These are phyloP conservation scores for Lysandra bellargus DNA, from an alignment of 2,888 invertebrate species.

Conservation along the genomic window DNA sequence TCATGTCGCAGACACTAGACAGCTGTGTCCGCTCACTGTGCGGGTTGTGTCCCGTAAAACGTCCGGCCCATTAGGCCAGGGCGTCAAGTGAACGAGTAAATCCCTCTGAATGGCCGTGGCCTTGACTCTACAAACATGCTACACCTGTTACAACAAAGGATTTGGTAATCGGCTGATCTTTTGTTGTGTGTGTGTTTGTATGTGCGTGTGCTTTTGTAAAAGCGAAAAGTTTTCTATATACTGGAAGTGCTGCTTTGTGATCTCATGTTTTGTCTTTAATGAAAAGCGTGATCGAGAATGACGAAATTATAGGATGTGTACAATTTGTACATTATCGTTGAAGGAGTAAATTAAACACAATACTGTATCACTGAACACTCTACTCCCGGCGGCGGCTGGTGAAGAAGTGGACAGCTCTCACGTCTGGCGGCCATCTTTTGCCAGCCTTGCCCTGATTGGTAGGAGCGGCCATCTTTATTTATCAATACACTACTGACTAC, in stretches of 20 bases:
- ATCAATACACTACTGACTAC: no score
- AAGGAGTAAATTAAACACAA: no score
- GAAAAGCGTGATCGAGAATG: no score
- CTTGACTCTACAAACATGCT: constrained; percentile 9
- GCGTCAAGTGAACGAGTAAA: constrained; percentile 1
- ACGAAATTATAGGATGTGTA: no score
- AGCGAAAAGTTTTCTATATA: neutral
- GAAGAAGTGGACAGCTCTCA: no score
- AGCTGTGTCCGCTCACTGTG: neutral
- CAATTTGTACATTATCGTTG: no score
- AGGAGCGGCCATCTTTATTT: no score
- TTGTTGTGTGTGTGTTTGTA: neutral
- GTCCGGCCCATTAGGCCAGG: constrained; percentile 16
- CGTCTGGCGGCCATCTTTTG: no score
- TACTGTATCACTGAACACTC: no score
- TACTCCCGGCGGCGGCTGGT: no score
- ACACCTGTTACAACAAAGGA: neutral
- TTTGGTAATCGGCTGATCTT: neutral
- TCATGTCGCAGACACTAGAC: neutral
- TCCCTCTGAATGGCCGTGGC: neutral
- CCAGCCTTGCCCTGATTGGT: no score
- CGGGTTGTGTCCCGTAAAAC: constrained; percentile 11
- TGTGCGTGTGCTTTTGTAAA: neutral
- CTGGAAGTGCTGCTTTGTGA: neutral
- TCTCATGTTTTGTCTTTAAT: no score